Base-by-base conservation (phyloP, 2,113 vertebrate genomes). In the Xiphorhynchus elegans region DNA sequence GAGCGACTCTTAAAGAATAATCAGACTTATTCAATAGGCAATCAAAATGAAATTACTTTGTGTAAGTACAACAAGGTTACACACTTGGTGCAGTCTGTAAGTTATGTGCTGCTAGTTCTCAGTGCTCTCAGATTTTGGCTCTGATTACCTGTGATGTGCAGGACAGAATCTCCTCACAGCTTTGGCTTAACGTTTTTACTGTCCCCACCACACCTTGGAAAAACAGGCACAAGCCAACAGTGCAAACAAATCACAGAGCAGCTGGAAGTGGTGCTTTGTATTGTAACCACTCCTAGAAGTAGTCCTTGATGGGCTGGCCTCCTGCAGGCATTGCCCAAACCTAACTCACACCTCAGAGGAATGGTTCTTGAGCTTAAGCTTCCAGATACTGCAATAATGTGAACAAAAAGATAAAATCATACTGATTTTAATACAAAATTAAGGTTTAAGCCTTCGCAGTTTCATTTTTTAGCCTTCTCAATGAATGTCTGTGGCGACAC, bases 11-110 rank as follows among this genome's bases (percentile, higher is more conserved):
- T 98, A 97, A 97, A 96, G 97, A 97, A 98, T 97, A 97, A 98
- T 98, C 97, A 97, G 97, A 97, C 97, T 95, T 97, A 96, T 94
- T 98, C 97, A 98, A 97, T 96, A 97, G 97, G 97, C 97, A 98
- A 98, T 98, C 97, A 98, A 97, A 97, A 95, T 56, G 96, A 96
- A 97, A 98, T 97, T 96, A 96, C 96, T 97, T 96, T 90, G 91
- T 95, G 87, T 85, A 96, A 96, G 96, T 96, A 97, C 97, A 97
- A 97, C 96, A 96, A 97, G 97, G 97, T 97, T 97, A 98, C 96
- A 91, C 95, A 93, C 94, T 97, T 86, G 96, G 88, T 92, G 93
- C 84, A 85, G 93, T 83, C 85, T 93, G 2, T 93, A 95, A 96
- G 94, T 96, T 91, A 95, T 24, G 73, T 53, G 76, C 64, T 87